A percentile compares a stretch with the other conserved stretches of the same genome.
These are phyloP conservation scores for Anas platyrhynchos DNA, from an alignment of 2,113 vertebrate genomes.

Conservation along the genomic window DNA sequence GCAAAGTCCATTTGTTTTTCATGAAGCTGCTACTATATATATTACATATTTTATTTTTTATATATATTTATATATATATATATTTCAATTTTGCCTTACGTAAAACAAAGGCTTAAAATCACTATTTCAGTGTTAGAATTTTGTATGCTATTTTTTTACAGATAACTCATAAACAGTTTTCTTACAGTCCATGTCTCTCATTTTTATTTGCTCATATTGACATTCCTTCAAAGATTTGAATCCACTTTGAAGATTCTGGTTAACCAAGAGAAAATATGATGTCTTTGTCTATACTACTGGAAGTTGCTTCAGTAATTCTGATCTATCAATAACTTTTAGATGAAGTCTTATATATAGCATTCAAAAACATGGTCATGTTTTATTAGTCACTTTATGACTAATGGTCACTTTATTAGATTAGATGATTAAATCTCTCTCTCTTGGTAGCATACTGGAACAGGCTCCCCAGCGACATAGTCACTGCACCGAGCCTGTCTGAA, in stretches of 20 bases:
- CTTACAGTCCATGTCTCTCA: accelerated
- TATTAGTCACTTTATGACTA: too few species aligned
- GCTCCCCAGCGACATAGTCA: too few species aligned
- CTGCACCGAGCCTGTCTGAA: too few species aligned
- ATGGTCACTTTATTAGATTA: not conserved
- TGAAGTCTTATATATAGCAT: not conserved
- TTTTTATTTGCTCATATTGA: not conserved
- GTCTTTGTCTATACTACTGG: not conserved
- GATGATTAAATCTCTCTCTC: not conserved
- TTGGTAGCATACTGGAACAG: too few species aligned
- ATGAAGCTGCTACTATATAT: not conserved
- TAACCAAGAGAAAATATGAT: not conserved
- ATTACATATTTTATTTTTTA: not conserved
- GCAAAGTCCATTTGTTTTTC: not conserved
- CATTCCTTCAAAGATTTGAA: not conserved
- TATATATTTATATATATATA: too few species aligned
- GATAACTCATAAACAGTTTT: not conserved
- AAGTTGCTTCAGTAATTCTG: not conserved
- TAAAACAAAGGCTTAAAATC: not conserved
- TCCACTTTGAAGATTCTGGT: not conserved
- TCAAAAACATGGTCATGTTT: not conserved
- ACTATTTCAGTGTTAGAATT: not conserved
- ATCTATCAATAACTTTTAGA: not conserved
- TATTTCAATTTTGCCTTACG: not conserved
- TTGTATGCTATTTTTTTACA: not conserved